A percentile compares a stretch with the other conserved stretches of the same genome.
Conservation (phyloP, 2,113 vertebrate species). For the Elaphurus davidianus region DNA sequence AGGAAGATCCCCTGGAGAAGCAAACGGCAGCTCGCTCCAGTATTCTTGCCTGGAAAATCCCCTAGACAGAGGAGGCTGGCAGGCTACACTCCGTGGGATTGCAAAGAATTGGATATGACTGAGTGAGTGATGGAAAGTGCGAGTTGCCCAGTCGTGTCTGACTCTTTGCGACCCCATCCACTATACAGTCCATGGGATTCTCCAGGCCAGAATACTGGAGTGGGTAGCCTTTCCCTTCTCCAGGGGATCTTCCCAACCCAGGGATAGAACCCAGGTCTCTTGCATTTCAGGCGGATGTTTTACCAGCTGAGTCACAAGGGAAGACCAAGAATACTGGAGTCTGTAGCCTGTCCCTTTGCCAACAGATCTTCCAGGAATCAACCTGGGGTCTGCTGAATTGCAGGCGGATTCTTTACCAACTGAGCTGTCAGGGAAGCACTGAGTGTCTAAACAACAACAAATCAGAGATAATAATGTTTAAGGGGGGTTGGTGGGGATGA, state of each 20-base stretch:
- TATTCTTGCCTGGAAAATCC: no score
- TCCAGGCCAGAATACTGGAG: background rate
- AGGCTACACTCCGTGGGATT: background rate
- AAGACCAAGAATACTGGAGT: background rate
- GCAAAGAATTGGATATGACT: background rate
- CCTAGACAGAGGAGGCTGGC: background rate
- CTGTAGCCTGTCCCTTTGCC: background rate
- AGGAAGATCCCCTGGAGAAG: background rate
- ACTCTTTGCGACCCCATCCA: background rate
- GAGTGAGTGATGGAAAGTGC: background rate
- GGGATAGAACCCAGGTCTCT: background rate
- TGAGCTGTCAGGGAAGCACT: background rate
- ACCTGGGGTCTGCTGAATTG: background rate
- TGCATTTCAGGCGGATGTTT: fast-evolving
- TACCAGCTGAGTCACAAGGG: background rate
- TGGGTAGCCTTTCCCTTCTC: background rate
- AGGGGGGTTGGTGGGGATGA: background rate
- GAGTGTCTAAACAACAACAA: background rate
- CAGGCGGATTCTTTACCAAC: background rate
- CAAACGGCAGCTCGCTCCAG: background rate
- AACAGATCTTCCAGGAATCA: background rate
- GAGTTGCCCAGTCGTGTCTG: background rate
- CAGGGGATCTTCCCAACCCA: background rate
- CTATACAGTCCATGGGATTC: background rate
- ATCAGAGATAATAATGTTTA: background rate